These are phyloP conservation scores for Phataginus tricuspis DNA, from an alignment of 2,797 vertebrate genomes.

Conservation along the genomic window DNA sequence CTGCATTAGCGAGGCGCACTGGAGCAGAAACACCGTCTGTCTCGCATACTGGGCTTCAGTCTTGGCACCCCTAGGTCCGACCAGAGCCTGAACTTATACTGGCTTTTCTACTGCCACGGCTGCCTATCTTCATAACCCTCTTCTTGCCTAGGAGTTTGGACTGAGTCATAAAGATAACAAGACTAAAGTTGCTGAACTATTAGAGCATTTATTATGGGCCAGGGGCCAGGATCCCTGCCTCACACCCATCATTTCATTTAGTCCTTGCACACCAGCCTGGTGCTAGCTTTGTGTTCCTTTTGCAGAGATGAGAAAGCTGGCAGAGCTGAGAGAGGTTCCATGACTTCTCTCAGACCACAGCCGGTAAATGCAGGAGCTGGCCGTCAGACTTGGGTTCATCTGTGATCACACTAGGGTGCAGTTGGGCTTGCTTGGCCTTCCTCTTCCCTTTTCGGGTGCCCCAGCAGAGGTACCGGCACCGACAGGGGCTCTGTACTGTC, in stretches of 20 bases:
- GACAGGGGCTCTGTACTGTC: neutral
- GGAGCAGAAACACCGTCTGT: neutral
- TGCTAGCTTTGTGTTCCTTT: neutral
- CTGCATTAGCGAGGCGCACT: accelerated
- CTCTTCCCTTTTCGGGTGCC: no score
- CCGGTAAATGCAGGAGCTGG: neutral
- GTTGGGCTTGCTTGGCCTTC: accelerated
- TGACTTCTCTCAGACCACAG: neutral
- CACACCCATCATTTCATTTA: accelerated
- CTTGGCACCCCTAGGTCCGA: neutral
- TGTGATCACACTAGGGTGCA: neutral
- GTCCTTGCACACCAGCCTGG: neutral
- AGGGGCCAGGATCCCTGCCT: neutral
- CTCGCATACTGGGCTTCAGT: neutral
- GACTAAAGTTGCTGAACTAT: neutral
- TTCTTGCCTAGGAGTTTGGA: neutral
- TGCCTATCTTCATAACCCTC: neutral
- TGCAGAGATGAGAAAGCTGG: neutral
- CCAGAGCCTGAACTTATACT: neutral
- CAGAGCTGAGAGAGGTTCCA: neutral
- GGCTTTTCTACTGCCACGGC: neutral
- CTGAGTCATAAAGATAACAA: neutral
- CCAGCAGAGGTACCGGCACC: neutral
- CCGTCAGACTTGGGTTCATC: neutral
- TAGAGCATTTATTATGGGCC: no score